Conservation (phyloP, 2,888 invertebrate species). For the Temnothorax rugatulus region DNA sequence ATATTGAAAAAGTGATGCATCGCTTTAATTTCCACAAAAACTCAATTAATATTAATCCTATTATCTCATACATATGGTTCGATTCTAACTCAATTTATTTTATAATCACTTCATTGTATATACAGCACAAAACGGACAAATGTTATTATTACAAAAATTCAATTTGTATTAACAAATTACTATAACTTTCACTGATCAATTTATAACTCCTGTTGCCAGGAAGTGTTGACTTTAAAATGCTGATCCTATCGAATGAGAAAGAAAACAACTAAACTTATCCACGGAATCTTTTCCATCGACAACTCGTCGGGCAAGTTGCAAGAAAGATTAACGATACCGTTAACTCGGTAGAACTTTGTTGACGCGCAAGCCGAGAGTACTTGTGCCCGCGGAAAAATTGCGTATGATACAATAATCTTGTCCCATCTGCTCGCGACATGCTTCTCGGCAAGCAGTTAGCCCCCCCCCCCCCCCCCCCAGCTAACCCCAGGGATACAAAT, state of each 20-base stretch:
- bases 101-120: neutral
- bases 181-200: neutral
- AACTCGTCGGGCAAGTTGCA: constrained; percentile 42
- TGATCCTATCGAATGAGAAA: neutral
- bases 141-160: neutral
- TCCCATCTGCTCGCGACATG: constrained; percentile 1
- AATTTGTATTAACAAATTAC: neutral
- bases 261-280: constrained; percentile 6
- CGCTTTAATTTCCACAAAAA: neutral
- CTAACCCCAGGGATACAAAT: constrained; percentile 55
- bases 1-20: neutral
- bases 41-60: constrained; percentile 2
- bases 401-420: constrained; percentile 28
- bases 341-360: constrained; percentile 39
- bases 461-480: no score
- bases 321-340: constrained; percentile 50
- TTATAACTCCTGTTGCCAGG: neutral
- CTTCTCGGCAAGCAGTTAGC: constrained; percentile 46
- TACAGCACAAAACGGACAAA: neutral
- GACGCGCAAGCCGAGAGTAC: constrained; percentile 15
- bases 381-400: constrained; percentile 23
- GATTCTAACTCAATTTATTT: constrained; percentile 2
- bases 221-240: constrained; percentile 1
- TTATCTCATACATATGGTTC: neutral
- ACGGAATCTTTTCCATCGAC: constrained; percentile 21